Evolutionary conservation across 2,797 vertebrate genomes (phyloP).

Genomic region (Eulemur albifrons): DNA sequence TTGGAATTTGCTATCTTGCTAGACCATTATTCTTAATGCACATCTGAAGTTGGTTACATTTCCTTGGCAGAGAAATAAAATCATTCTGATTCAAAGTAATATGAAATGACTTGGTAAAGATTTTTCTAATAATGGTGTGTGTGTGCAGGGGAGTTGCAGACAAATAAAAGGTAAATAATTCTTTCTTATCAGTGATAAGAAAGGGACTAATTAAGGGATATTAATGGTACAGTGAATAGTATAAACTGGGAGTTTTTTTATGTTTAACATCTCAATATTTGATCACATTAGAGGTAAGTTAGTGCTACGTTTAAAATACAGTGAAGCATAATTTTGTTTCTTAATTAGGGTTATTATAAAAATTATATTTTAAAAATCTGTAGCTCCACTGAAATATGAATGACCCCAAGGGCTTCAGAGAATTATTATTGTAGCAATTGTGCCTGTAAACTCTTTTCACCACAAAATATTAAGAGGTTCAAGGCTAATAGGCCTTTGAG

Average conservation of each 20-base stretch:
- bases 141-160: not conserved
- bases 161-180: not conserved
- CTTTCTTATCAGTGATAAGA: not conserved
- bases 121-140: not conserved
- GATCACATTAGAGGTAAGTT: not conserved
- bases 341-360: not conserved
- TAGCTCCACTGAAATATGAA: not conserved
- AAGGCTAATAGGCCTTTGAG: not conserved
- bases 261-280: not conserved
- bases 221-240: not conserved
- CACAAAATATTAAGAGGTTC: not conserved
- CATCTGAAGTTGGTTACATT: conserved; percentile 44
- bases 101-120: conserved; percentile 22
- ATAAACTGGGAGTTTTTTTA: not conserved
- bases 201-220: not conserved
- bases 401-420: not conserved
- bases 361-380: not conserved
- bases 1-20: conserved; percentile 66
- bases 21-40: conserved; percentile 60
- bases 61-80: conserved; percentile 53
- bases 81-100: conserved; percentile 30
- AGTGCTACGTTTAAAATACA: not conserved
- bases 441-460: not conserved
- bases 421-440: not conserved
- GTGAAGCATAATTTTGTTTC: not conserved